Evolutionary conservation across 2,888 invertebrate genomes (phyloP).

Genomic region (Parascotia fuliginaria): DNA sequence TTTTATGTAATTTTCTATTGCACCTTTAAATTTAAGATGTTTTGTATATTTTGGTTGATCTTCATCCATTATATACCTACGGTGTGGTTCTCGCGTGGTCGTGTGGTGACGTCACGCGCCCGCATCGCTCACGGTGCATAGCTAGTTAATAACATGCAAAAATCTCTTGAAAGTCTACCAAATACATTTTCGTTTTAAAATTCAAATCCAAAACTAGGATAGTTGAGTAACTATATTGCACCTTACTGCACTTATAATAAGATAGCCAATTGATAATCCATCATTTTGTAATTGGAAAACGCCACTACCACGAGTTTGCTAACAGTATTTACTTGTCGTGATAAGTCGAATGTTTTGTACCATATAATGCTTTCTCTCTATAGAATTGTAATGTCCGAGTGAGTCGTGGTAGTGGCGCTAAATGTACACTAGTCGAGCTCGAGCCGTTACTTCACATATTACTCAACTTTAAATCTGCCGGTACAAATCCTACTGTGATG

Average conservation of each 20-base stretch:
- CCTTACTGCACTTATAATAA: slow-evolving; percentile 65
- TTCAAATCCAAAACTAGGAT: slow-evolving; percentile 56
- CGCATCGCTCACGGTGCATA: slow-evolving; percentile 54
- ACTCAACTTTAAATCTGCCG: slow-evolving; percentile 47
- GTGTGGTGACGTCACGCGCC: slow-evolving; percentile 12
- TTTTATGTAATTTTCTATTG: slow-evolving; percentile 53
- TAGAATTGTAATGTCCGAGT: slow-evolving; percentile 39
- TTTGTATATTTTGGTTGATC: slow-evolving; percentile 67
- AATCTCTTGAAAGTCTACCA: slow-evolving; percentile 53
- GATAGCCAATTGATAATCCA: slow-evolving; percentile 52
- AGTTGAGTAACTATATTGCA: slow-evolving; percentile 64
- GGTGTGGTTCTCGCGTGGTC: slow-evolving; percentile 40
- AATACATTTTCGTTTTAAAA: slow-evolving; percentile 58
- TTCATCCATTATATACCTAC: slow-evolving; percentile 52
- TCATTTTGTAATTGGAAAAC: slow-evolving; percentile 35
- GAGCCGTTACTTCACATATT: slow-evolving; percentile 47
- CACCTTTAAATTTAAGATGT: slow-evolving; percentile 55
- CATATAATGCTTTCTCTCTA: slow-evolving; percentile 42
- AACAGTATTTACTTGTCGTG: slow-evolving; percentile 36
- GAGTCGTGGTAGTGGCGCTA: slow-evolving; percentile 45
- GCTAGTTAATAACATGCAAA: slow-evolving; percentile 49
- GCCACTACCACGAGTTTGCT: slow-evolving; percentile 45
- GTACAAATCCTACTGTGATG: slow-evolving; percentile 48
- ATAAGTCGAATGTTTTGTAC: slow-evolving; percentile 45
- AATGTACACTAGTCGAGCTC: slow-evolving; percentile 41